Evolutionary conservation across 2,113 vertebrate genomes (phyloP).

Genomic region (Oreotragus oreotragus): DNA sequence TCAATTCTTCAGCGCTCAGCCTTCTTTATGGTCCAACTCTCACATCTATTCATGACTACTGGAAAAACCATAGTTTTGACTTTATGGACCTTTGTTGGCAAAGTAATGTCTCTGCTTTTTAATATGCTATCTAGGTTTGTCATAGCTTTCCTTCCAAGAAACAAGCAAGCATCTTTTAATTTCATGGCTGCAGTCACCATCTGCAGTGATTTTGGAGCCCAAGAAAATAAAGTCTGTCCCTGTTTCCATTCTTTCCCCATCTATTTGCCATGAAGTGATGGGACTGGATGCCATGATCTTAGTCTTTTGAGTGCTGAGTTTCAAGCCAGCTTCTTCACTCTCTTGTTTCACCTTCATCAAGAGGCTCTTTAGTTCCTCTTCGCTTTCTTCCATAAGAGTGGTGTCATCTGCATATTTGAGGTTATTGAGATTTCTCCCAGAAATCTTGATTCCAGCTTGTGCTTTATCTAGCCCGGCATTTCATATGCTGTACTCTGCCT

Average conservation of each 20-base stretch:
- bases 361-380: not conserved
- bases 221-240: not conserved
- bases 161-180: not conserved
- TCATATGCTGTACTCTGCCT: not conserved
- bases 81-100: not conserved
- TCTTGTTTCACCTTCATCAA: not conserved
- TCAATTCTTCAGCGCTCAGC: not conserved
- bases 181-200: not conserved
- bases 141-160: not conserved
- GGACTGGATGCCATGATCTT: not conserved
- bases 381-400: fast-evolving
- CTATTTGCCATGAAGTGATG: not conserved
- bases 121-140: not conserved
- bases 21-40: not conserved
- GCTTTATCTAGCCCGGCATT: not conserved
- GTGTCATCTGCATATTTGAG: not conserved
- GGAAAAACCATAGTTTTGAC: not conserved
- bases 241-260: not conserved
- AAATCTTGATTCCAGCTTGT: not conserved
- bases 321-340: not conserved
- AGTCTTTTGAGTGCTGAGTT: not conserved
- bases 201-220: not conserved
- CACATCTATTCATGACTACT: not conserved
- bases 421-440: not conserved
- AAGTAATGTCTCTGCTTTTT: not conserved